phyloP scores from a whole-genome alignment of 2,113 vertebrate genomes.

The Brachyhypopomus occidentalis region DNA sequence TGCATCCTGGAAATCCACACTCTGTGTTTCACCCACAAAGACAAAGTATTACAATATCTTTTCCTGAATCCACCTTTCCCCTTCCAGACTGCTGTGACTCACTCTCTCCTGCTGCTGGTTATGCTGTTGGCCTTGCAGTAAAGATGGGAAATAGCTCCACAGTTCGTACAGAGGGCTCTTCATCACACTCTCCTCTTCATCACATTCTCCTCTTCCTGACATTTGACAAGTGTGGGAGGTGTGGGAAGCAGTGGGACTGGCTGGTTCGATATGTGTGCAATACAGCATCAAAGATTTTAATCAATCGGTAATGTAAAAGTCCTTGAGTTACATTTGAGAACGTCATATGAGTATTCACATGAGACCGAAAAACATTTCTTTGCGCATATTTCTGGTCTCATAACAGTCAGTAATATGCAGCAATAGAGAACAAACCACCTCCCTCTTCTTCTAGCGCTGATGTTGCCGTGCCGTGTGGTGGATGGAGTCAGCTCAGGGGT shows the following conservation, averaged over 20 bases:
- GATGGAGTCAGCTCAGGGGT: conserved; percentile 17
- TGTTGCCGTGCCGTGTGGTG: not conserved
- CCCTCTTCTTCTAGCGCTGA: not conserved
- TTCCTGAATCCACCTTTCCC: conserved; percentile 50
- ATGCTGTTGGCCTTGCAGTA: not conserved
- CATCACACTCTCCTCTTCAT: not conserved
- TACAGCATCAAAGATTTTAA: not conserved
- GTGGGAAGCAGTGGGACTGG: too few species aligned
- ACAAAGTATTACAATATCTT: conserved; percentile 34
- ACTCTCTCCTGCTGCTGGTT: conserved; percentile 6
- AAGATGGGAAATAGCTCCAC: too few species aligned
- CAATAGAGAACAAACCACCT: not conserved
- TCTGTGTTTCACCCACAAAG: conserved; percentile 47
- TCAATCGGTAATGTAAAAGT: too few species aligned
- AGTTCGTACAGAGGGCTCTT: not conserved
- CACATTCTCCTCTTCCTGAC: too few species aligned
- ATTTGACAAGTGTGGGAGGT: too few species aligned
- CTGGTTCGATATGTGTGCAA: not conserved
- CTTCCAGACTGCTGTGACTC: conserved; percentile 38
- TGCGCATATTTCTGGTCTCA: not conserved
- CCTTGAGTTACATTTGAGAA: too few species aligned
- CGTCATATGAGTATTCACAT: too few species aligned
- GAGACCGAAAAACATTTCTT: not conserved
- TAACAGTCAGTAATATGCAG: not conserved
- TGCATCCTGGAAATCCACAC: conserved; percentile 34